Evolutionary conservation across 2,888 invertebrate genomes (phyloP).

Genomic region (Hemicrepidius hirtus): DNA sequence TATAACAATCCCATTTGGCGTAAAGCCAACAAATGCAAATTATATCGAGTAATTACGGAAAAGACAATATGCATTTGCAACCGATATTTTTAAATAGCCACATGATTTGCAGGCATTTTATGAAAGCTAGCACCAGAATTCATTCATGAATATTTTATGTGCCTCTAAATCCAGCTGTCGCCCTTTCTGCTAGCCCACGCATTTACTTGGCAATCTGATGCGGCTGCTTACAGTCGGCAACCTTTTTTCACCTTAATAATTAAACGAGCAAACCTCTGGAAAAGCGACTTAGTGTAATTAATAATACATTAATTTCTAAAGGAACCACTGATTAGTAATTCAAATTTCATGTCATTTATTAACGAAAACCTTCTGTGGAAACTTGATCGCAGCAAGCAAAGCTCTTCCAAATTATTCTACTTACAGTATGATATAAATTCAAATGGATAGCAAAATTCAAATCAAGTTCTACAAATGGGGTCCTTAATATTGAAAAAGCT

Average conservation of each 20-base stretch:
- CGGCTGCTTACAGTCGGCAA: constrained; percentile 16
- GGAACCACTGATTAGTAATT: constrained; percentile 13
- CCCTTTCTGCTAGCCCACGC: constrained; percentile 12
- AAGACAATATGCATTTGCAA: not conserved
- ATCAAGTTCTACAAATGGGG: no score
- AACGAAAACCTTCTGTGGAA: not conserved
- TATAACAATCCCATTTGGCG: no score
- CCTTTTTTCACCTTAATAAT: constrained; percentile 22
- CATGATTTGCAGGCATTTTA: not conserved
- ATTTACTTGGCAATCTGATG: constrained; percentile 17
- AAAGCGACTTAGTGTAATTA: constrained; percentile 20
- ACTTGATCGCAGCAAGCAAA: no score
- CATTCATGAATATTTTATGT: constrained; percentile 25
- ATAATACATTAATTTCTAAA: constrained; percentile 17
- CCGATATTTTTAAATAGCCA: constrained; percentile 11
- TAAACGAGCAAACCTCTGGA: constrained; percentile 13
- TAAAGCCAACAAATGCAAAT: not conserved
- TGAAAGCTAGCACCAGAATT: constrained; percentile 13
- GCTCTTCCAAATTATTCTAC: no score
- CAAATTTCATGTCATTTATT: constrained; percentile 19
- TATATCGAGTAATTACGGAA: not conserved
- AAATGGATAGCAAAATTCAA: no score
- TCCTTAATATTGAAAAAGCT: no score
- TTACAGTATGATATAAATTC: no score
- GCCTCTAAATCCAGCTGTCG: constrained; percentile 28